Percentiles rank a stretch among this genome's conserved stretches.
Conservation (phyloP, 37 sponge, comb jelly and placozoan genomes). For the Cliona cf. orientalis region DNA sequence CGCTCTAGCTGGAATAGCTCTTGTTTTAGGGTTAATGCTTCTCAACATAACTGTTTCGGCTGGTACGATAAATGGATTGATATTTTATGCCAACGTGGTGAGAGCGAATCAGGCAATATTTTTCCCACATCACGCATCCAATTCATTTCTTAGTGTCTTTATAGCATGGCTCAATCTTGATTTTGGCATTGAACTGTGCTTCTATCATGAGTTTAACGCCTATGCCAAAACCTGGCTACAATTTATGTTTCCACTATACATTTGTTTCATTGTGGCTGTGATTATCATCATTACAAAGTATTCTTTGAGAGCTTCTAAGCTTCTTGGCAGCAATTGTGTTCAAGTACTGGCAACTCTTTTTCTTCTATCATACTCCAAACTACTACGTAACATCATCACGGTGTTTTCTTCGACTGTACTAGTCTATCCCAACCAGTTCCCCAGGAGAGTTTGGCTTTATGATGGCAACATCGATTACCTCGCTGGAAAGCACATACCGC, state of each 20-base stretch:
- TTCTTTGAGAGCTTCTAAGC: background rate
- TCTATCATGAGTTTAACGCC: too few relatives aligned
- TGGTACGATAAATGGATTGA: conserved; percentile 14
- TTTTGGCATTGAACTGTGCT: background rate
- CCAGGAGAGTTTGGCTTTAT: background rate
- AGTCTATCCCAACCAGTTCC: background rate
- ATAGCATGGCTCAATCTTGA: conserved; percentile 14
- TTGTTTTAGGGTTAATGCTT: background rate
- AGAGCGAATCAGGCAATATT: background rate
- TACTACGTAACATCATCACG: background rate
- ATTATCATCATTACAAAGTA: background rate
- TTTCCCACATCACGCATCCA: background rate
- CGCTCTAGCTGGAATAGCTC: conserved; percentile 9
- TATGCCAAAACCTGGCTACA: too few relatives aligned
- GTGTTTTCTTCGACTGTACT: background rate
- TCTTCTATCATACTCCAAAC: conserved; percentile 24
- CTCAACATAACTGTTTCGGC: background rate
- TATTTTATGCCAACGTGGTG: conserved; percentile 15
- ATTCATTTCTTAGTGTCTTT: background rate
- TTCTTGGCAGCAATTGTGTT: background rate
- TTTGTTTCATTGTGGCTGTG: conserved; percentile 4
- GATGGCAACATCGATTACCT: conserved; percentile 15
- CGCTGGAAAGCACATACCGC: conserved; percentile 7
- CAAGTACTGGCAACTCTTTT: conserved; percentile 28
- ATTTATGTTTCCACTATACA: conserved; percentile 36